A percentile compares a stretch with the other conserved stretches of the same genome.
phyloP scores from a whole-genome alignment of 2,113 vertebrate species.

The Cheirogaleus medius region DNA sequence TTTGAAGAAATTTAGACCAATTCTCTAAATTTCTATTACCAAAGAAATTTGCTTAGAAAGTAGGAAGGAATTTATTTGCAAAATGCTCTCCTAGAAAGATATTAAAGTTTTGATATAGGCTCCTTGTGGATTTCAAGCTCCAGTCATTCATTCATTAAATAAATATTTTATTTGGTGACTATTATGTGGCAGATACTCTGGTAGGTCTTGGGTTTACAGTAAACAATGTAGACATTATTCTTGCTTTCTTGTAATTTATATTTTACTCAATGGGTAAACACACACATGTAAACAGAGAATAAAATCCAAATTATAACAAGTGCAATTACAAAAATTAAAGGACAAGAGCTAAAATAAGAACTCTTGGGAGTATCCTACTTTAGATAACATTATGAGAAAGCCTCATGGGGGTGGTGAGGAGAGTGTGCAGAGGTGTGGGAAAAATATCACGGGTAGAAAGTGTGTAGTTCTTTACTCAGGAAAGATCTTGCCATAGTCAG shows the following conservation, averaged over 20 bases:
- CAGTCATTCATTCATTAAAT: not conserved
- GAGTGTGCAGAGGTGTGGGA: not conserved
- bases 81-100: not conserved
- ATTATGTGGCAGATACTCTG: not conserved
- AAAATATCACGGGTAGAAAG: not conserved
- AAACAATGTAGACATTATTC: not conserved
- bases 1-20: not conserved
- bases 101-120: not conserved
- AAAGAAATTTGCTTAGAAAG: not conserved
- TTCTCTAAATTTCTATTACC: not conserved
- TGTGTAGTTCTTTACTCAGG: not conserved
- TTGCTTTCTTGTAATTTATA: not conserved
- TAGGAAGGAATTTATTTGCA: not conserved
- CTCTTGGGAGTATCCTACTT: not conserved
- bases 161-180: not conserved
- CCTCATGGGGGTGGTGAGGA: not conserved
- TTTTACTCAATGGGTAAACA: not conserved
- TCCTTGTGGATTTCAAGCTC: not conserved
- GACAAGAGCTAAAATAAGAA: not conserved
- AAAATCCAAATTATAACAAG: not conserved
- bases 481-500: not conserved
- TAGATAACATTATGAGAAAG: not conserved
- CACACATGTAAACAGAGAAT: not conserved
- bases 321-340: not conserved
- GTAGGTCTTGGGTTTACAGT: not conserved